Evolutionary conservation across 2,797 vertebrate genomes (phyloP).

Genomic region (Cryptoprocta ferox): DNA sequence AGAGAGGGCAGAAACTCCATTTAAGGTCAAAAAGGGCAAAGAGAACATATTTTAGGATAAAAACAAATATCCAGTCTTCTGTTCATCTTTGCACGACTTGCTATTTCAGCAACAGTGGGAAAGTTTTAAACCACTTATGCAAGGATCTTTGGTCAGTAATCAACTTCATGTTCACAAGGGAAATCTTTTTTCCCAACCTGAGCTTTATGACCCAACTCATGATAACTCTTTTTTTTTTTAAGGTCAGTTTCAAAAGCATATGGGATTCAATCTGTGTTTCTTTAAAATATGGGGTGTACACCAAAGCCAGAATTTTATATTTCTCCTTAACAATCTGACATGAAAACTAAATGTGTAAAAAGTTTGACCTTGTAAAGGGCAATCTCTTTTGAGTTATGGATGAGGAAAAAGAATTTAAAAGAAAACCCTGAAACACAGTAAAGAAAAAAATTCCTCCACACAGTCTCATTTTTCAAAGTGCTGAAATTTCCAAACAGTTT

Average conservation of each 20-base stretch:
- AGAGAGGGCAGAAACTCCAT: not conserved
- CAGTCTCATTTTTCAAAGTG: not conserved
- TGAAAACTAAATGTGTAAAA: slow-evolving; percentile 40
- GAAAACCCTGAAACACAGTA: not conserved
- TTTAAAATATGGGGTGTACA: not conserved
- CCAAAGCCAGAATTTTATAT: not conserved
- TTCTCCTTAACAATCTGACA: slow-evolving; percentile 36
- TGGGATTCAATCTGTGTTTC: not conserved
- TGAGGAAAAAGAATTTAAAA: not conserved
- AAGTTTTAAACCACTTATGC: slow-evolving; percentile 59
- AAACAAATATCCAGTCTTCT: slow-evolving; percentile 55
- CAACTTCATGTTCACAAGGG: slow-evolving; percentile 26
- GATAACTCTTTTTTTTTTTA: not conserved
- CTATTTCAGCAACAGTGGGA: slow-evolving; percentile 68
- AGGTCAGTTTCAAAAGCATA: slow-evolving; percentile 14
- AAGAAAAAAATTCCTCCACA: not conserved
- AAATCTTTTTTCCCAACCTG: slow-evolving; percentile 29
- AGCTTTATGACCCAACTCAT: not conserved
- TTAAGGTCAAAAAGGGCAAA: slow-evolving; percentile 47
- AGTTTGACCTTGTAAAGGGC: not conserved
- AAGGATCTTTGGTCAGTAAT: not conserved
- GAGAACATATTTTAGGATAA: slow-evolving; percentile 55
- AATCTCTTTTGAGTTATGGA: not conserved
- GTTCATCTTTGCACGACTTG: slow-evolving; percentile 48
- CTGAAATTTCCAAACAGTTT: slow-evolving; percentile 48